Evolutionary conservation across 2,113 vertebrate species (phyloP).

Genomic region (Bufo gargarizans): DNA sequence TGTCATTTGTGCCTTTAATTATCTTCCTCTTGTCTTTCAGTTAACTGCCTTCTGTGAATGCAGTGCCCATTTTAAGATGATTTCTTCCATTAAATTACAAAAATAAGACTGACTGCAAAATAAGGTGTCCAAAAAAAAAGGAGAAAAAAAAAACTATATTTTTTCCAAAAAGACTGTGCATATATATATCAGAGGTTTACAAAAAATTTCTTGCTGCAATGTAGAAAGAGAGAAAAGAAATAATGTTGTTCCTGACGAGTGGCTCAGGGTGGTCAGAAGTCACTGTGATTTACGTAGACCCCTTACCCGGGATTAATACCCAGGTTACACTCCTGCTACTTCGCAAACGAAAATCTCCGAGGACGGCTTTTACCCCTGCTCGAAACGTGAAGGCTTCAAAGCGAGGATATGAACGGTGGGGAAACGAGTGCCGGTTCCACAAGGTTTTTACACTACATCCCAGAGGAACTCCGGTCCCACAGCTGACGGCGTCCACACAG

Average conservation of each 20-base stretch:
- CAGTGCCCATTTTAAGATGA: constrained; percentile 73
- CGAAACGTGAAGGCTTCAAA: not conserved
- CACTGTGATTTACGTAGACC: constrained; percentile 58
- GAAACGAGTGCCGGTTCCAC: constrained; percentile 58
- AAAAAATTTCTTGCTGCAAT: constrained; percentile 72
- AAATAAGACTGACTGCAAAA: constrained; percentile 76
- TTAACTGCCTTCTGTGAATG: constrained; percentile 87
- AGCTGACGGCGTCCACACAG: constrained; percentile 59
- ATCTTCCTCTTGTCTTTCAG: constrained; percentile 72
- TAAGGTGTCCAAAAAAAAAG: constrained; percentile 71
- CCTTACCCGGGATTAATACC: constrained; percentile 8
- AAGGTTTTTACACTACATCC: constrained; percentile 73
- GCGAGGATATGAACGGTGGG: not conserved
- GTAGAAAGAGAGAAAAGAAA: constrained; percentile 60
- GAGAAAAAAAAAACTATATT: constrained; percentile 69
- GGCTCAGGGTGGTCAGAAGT: constrained; percentile 64
- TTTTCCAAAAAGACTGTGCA: constrained; percentile 67
- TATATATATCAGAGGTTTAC: constrained; percentile 65
- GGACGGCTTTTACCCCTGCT: not conserved
- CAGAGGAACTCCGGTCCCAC: constrained; percentile 61
- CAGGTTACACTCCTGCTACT: constrained; percentile 4
- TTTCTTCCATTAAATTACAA: constrained; percentile 73
- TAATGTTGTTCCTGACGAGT: constrained; percentile 62
- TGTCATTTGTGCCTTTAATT: not conserved
- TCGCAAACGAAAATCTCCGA: not conserved